A percentile compares a stretch with the other conserved stretches of the same genome.
Evolutionary conservation across 2,113 vertebrate species (phyloP).

Genomic region (Malaclemys terrapin): DNA sequence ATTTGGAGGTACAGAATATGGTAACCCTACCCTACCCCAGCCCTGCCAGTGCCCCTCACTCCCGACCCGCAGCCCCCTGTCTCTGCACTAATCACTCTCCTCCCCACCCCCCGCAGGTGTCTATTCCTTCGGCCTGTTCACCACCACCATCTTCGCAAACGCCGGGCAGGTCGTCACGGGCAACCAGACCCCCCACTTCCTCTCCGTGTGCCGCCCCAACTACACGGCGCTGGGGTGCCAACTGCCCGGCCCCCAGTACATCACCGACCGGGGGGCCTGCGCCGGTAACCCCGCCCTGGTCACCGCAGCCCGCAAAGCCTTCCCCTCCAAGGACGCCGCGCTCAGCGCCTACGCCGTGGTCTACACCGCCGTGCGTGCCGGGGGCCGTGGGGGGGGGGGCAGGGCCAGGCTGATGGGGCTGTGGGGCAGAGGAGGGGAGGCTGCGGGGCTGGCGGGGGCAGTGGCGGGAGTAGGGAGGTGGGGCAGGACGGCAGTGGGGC

Average conservation of each 20-base stretch:
- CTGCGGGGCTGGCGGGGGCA: rapidly evolving
- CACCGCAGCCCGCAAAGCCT: slow-evolving; percentile 88
- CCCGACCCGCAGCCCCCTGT: not conserved
- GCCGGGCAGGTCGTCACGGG: slow-evolving; percentile 94
- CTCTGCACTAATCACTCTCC: not conserved
- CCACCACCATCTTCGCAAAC: slow-evolving; percentile 91
- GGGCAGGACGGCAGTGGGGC: not conserved
- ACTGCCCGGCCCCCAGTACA: slow-evolving; percentile 82
- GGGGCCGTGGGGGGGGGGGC: not conserved
- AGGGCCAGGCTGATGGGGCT: too few relatives aligned
- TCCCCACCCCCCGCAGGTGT: slow-evolving; percentile 78
- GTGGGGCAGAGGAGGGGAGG: not conserved
- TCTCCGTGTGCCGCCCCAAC: slow-evolving; percentile 92
- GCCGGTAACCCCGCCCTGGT: slow-evolving; percentile 87
- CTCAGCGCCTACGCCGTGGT: slow-evolving; percentile 88
- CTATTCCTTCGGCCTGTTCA: slow-evolving; percentile 92
- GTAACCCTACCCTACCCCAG: too few relatives aligned
- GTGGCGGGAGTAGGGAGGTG: not conserved
- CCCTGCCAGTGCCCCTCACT: not conserved
- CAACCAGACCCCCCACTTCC: slow-evolving; percentile 92
- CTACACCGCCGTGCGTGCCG: slow-evolving; percentile 87
- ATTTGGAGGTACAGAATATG: too few relatives aligned
- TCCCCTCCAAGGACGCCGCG: slow-evolving; percentile 92
- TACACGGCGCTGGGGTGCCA: slow-evolving; percentile 91
- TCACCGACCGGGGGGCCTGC: slow-evolving; percentile 87